Conservation (phyloP, 2,888 invertebrate species). For the Mesorhabditis spiculigera region DNA sequence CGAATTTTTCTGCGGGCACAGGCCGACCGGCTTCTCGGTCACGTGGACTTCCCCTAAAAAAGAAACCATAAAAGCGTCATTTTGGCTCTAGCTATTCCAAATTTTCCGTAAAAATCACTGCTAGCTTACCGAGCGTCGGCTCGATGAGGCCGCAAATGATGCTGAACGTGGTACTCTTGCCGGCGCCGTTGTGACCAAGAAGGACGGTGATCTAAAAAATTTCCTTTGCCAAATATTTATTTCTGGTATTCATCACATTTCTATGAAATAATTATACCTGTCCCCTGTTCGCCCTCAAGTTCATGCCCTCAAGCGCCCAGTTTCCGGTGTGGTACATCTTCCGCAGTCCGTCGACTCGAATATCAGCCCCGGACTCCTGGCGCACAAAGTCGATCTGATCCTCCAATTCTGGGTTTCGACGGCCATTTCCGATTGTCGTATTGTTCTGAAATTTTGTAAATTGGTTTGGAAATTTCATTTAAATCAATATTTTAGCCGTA, state of each 20-base stretch:
- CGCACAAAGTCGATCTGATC: conserved; percentile 31
- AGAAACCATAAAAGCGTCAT: no score
- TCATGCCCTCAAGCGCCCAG: conserved; percentile 48
- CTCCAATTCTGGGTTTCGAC: conserved; percentile 3
- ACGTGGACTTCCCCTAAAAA: no score
- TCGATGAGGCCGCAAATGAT: conserved; percentile 42
- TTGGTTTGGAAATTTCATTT: no score
- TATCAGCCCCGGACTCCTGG: conserved; percentile 32
- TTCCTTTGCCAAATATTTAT: background rate
- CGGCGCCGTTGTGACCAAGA: conserved; percentile 56
- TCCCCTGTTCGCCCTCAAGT: conserved; percentile 46
- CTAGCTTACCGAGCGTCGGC: conserved; percentile 28
- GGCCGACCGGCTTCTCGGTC: no score
- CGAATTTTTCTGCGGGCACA: no score
- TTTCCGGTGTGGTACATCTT: conserved; percentile 41
- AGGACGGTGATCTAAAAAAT: conserved; percentile 42
- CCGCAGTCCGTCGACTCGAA: conserved; percentile 36
- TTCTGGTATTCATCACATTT: background rate
- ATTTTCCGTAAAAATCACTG: no score
- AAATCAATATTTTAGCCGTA: no score
- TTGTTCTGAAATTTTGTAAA: no score
- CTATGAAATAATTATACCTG: conserved; percentile 27
- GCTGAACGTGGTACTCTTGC: conserved; percentile 45
- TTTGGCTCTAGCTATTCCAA: no score
- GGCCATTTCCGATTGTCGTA: no score